Base-by-base conservation (phyloP, 2,797 vertebrate genomes). In the Gephyroberyx darwinii region DNA sequence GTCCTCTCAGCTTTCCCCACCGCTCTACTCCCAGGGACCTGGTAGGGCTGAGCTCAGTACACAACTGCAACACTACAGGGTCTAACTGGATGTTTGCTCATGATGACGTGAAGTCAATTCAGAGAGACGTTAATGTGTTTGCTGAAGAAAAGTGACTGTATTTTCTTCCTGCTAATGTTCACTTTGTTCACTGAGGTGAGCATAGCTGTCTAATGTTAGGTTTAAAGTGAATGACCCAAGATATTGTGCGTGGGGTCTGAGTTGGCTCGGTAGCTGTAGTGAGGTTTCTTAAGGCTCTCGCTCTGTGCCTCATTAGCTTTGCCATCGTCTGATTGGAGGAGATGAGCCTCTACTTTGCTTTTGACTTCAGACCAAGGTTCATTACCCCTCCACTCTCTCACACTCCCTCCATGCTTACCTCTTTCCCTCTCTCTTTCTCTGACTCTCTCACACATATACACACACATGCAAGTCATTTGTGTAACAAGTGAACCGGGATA, bases 321-420 rank as follows among this genome's bases (percentile, higher is more conserved):
- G 83, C 84, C 67, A 56, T 84, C 75, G 60, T 89, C 55, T 88
- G 86, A 89, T 87, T 84, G 86, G 80, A 87, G 84, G 81, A 91
- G 91, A 92, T 89, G 88, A 90, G 84, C 86, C 87, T 82, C 78
- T 79, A 69, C 84, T 88, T 88, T 84, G 80, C 82, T 81, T 91
- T 80, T 78, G 85, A 88, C 82, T 89, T 86, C 64, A 85, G 75
- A 69, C 62, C 77, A 87, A 77, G 86, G 68, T 85, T 86, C 88
- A 92, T 91, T 92, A 89, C 83, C 77, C 74, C 56, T 65, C 56
- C 43, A 50, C 26, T 3, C 70, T 75, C 83, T 81, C 70, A 14
- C 65, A 60, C 62, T 75, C 67, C 54, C 68, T 74, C 82, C 69
- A 57, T 5, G 9, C 81, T 72, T 57, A 66, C 55, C 65, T 64